phyloP scores from a whole-genome alignment of 1,140 invertebrate genomes.

The Caenorhabditis remanei region DNA sequence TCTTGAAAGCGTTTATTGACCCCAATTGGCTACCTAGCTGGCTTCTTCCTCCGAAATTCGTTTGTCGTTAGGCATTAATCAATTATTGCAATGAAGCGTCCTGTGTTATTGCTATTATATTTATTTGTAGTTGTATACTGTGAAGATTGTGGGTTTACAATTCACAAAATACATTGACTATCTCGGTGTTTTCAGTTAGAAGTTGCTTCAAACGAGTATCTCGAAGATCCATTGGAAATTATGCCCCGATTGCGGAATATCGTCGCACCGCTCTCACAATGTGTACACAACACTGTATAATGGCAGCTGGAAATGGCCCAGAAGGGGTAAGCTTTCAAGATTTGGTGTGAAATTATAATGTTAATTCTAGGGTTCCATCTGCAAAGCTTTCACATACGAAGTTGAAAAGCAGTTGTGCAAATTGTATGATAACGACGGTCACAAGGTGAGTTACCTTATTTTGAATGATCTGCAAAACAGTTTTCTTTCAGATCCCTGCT shows the following conservation, averaged over 20 bases:
- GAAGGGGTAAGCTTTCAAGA: constrained; percentile 8
- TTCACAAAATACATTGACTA: neutral
- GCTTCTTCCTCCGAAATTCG: neutral
- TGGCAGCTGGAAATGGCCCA: constrained; percentile 52
- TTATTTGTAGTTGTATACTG: neutral
- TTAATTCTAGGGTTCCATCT: constrained; percentile 46
- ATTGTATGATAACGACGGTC: constrained; percentile 54
- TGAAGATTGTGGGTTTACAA: constrained; percentile 38
- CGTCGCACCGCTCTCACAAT: constrained; percentile 44
- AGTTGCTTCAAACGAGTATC: constrained; percentile 47
- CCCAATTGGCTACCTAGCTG: constrained; percentile 50
- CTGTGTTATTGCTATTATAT: neutral
- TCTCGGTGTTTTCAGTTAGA: neutral
- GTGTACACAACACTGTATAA: constrained; percentile 59
- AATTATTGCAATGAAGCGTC: constrained; percentile 16
- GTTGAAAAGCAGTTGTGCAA: constrained; percentile 31
- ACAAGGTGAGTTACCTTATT: neutral
- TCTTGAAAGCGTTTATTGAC: constrained; percentile 39
- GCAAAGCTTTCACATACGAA: constrained; percentile 57
- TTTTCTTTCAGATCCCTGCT: constrained; percentile 54
- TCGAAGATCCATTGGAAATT: constrained; percentile 54
- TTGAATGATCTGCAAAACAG: neutral
- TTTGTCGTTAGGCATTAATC: constrained; percentile 9
- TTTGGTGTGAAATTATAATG: neutral
- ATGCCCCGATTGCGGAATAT: constrained; percentile 48